Base-by-base conservation (phyloP, 1,140 invertebrate genomes). In the Cydia strobilella region DNA sequence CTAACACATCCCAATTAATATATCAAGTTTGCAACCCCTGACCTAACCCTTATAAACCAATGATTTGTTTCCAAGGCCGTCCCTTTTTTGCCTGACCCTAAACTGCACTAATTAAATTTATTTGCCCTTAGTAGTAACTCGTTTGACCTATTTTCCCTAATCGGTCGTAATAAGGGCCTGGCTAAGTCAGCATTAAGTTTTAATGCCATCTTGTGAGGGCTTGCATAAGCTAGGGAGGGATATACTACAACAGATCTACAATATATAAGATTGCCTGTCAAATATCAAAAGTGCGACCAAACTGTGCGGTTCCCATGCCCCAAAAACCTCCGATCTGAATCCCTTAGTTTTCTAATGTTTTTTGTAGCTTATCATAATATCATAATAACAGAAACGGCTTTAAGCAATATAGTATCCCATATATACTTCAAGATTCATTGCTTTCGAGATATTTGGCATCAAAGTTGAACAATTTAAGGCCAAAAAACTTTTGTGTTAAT, bases 61-160 rank as follows among this genome's bases (percentile, higher is more conserved):
- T 39, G 31, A 69, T 31, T 69, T 39, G 54, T 23, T 23, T 12
- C 18, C 54, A 59, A 59, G 31, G 65, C 65, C 27, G 15, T 69
- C 27, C 65, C 65, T 69, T 69, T 69, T 69, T 69, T 69, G 35
- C 65, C 15, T 35, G 42, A 69, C 65, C 65, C 65, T 69, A 59
- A 59, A 59, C 54, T 69, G 65, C 35, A 69, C 0, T 69, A 69
- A 69, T 69, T 69, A 39, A 69, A 69, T 42, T 69, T 69, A 69
- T 69, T 69, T 20, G 18, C 65, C 65, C n/a, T 69, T 69, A 66
- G 63, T 66, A 25, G n/a, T 35, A 39, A 42, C 35, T 42, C n/a
- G 27, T 42, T 69, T 69, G 65, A 69, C 65, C 65, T 69, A 42
- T 69, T 69, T 66, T 39, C 63, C 65, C 15, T 69, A 69, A 69